Conservation (phyloP, 2,797 vertebrate genomes). For the Galaxias olidus region DNA sequence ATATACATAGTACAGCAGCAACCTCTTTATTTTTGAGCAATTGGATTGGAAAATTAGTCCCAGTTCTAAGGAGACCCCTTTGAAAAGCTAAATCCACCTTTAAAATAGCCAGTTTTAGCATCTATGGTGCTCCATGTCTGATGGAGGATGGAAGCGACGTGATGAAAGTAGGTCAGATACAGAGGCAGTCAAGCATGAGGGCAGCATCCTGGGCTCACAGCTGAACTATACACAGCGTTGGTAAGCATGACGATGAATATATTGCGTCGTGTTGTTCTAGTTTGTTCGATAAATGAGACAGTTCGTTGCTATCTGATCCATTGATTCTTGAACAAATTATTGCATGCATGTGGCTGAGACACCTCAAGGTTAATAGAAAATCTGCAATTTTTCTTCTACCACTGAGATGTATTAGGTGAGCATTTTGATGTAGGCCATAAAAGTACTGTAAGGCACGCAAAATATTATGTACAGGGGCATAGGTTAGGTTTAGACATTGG, state of each 20-base stretch:
- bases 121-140: constrained; percentile 23
- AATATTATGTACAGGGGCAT: too few relatives aligned
- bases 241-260: neutral
- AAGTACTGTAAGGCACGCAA: constrained; percentile 28
- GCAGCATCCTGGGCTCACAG: constrained; percentile 59
- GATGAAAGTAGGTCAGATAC: constrained; percentile 75
- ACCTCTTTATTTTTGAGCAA: constrained; percentile 19
- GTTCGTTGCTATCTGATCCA: neutral
- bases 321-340: neutral
- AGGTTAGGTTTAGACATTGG: too few relatives aligned
- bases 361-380: neutral
- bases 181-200: constrained; percentile 67
- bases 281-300: too few relatives aligned
- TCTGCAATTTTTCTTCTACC: neutral
- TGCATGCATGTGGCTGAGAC: neutral
- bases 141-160: constrained; percentile 34
- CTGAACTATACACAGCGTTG: constrained; percentile 28
- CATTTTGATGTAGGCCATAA: constrained; percentile 34
- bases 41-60: constrained; percentile 35
- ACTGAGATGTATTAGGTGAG: constrained; percentile 52
- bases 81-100: constrained; percentile 31
- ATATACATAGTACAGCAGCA: constrained; percentile 6
- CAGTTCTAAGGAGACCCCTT: constrained; percentile 7
- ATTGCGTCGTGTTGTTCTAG: too few relatives aligned
- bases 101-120: neutral